Percentiles rank a stretch among this genome's conserved stretches.
Conservation (phyloP, 2,113 vertebrate genomes). For the Vombatus ursinus region DNA sequence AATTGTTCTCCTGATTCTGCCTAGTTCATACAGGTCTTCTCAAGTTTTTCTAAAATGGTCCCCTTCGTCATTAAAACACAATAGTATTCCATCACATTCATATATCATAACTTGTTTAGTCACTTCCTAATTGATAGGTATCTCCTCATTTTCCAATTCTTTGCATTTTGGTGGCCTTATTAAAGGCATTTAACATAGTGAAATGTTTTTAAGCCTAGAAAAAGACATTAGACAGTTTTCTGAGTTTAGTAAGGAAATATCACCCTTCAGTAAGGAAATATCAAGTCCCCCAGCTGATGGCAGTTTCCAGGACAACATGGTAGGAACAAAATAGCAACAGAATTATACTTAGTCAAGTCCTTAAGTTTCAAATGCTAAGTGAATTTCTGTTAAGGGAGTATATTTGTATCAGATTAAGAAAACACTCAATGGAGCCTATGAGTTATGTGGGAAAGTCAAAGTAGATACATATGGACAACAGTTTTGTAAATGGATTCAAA, state of each 20-base stretch:
- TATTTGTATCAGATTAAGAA: slow-evolving; percentile 18
- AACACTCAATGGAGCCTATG: not conserved
- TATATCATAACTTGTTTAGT: not conserved
- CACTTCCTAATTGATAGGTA: not conserved
- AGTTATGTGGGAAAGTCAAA: slow-evolving; percentile 17
- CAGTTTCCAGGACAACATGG: not conserved
- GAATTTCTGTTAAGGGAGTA: slow-evolving; percentile 41
- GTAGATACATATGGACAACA: not conserved
- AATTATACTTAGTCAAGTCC: slow-evolving; percentile 37
- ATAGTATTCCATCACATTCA: not conserved
- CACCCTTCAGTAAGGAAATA: not conserved
- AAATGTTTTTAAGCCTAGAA: slow-evolving; percentile 36
- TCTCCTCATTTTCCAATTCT: not conserved
- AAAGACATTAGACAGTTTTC: slow-evolving; percentile 11
- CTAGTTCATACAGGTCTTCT: not conserved
- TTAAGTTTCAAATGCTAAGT: slow-evolving; percentile 61
- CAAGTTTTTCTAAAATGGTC: not conserved
- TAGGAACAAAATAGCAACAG: slow-evolving; percentile 28
- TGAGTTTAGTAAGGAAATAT: not conserved
- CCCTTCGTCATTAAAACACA: not conserved
- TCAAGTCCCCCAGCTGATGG: not conserved
- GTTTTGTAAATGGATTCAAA: slow-evolving; percentile 32
- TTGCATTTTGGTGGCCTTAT: slow-evolving; percentile 54
- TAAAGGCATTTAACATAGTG: slow-evolving; percentile 51
- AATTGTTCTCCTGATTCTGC: not conserved